Evolutionary conservation across 2,888 invertebrate genomes (phyloP).

Genomic region (Synanthedon formicaeformis): DNA sequence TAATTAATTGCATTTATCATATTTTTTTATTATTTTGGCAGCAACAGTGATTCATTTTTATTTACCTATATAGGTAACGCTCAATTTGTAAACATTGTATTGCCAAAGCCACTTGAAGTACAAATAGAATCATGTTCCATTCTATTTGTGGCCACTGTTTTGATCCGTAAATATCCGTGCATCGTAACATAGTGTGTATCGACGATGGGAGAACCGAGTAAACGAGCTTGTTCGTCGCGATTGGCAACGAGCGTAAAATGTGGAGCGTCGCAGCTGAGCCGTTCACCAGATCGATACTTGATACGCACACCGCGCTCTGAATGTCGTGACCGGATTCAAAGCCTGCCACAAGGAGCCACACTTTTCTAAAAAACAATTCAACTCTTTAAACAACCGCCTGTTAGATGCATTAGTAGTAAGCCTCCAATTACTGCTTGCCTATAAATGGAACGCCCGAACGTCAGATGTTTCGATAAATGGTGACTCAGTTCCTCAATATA

Average conservation of each 20-base stretch:
- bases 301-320: conserved; percentile 58
- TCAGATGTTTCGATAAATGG: neutral
- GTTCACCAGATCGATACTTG: conserved; percentile 59
- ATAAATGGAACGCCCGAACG: conserved; percentile 14
- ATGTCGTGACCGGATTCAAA: conserved; percentile 48
- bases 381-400: conserved; percentile 12
- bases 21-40: no score
- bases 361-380: conserved; percentile 23
- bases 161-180: conserved; percentile 21
- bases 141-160: conserved; percentile 24
- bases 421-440: conserved; percentile 7
- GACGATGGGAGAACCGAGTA: conserved; percentile 9
- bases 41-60: no score
- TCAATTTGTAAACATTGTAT: neutral
- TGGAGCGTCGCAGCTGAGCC: conserved; percentile 53
- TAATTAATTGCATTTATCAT: no score
- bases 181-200: neutral
- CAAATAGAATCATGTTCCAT: neutral
- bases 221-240: conserved; percentile 34
- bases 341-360: conserved; percentile 20
- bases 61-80: no score
- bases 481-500: neutral
- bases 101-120: neutral
- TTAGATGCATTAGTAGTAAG: conserved; percentile 14
- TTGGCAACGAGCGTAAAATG: conserved; percentile 53